Conservation (phyloP, 1,140 invertebrate genomes). For the Mya arenaria region DNA sequence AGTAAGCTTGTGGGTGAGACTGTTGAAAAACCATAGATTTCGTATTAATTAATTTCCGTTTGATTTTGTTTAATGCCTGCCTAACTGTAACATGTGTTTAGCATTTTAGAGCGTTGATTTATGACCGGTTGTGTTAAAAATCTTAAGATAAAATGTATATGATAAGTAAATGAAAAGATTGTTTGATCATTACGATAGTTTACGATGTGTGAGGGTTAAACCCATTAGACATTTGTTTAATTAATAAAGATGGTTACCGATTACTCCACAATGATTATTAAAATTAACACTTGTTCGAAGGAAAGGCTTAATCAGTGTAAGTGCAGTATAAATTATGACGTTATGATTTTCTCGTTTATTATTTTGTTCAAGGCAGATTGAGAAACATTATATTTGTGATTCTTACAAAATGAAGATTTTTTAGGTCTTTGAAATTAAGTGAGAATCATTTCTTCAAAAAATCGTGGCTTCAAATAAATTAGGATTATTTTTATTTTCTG, state of each 20-base stretch:
- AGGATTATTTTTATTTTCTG: no score
- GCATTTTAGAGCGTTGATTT: background rate
- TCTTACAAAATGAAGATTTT: no score
- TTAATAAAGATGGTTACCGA: slow-evolving; percentile 36
- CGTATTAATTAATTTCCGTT: slow-evolving; percentile 56
- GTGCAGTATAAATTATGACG: background rate
- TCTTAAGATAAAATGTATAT: background rate
- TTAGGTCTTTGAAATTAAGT: no score
- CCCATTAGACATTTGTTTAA: slow-evolving; percentile 28
- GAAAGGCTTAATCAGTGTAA: background rate
- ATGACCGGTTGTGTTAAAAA: background rate
- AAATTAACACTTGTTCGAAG: slow-evolving; percentile 53
- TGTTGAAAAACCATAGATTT: slow-evolving; percentile 36
- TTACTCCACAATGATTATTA: slow-evolving; percentile 35
- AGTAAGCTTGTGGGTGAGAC: background rate
- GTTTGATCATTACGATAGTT: background rate
- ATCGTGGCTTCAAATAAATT: no score
- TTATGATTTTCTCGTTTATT: no score
- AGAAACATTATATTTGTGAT: no score
- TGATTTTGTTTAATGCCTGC: slow-evolving; percentile 49
- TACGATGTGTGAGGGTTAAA: slow-evolving; percentile 35
- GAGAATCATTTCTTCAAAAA: no score
- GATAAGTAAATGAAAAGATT: slow-evolving; percentile 41
- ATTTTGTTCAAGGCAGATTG: no score
- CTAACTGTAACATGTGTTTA: slow-evolving; percentile 3